Conservation (phyloP, 2,888 invertebrate genomes). For the Crocallis elinguaria region DNA sequence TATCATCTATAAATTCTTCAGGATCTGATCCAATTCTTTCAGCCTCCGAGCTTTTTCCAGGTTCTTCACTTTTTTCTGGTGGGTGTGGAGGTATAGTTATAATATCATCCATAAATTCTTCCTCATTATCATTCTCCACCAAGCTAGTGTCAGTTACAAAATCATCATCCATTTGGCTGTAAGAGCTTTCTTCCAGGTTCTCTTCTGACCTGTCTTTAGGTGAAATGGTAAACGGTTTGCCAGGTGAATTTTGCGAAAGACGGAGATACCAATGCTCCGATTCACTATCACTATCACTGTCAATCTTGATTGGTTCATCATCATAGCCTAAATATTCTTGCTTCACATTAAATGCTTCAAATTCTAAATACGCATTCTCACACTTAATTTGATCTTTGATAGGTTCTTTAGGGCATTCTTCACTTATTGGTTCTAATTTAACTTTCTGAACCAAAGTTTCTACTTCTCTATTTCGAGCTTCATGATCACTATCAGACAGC, state of each 20-base stretch:
- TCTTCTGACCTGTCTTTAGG: constrained; percentile 39
- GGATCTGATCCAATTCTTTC: constrained; percentile 23
- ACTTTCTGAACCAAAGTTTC: constrained; percentile 46
- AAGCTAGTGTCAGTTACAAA: constrained; percentile 32
- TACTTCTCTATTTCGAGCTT: constrained; percentile 33
- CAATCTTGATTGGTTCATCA: constrained; percentile 66
- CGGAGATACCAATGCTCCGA: constrained; percentile 80
- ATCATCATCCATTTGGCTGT: constrained; percentile 70
- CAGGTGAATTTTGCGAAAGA: constrained; percentile 79
- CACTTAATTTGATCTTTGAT: constrained; percentile 51
- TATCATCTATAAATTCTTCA: constrained; percentile 42
- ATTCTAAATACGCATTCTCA: constrained; percentile 63
- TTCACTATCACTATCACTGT: constrained; percentile 81
- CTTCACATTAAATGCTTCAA: constrained; percentile 71
- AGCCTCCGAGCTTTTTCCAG: not conserved
- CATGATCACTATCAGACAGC: constrained; percentile 64
- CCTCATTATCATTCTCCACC: constrained; percentile 48
- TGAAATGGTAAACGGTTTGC: constrained; percentile 62
- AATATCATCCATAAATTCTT: constrained; percentile 61
- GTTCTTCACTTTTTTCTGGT: constrained; percentile 24
- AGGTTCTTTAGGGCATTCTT: constrained; percentile 37
- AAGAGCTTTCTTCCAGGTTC: constrained; percentile 63
- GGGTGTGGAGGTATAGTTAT: constrained; percentile 53
- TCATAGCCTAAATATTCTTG: constrained; percentile 71
- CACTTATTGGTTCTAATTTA: constrained; percentile 50